Percentiles rank a stretch among this genome's conserved stretches.
phyloP scores from a whole-genome alignment of 2,888 invertebrate species.

The Holacanthella duospinosa region DNA sequence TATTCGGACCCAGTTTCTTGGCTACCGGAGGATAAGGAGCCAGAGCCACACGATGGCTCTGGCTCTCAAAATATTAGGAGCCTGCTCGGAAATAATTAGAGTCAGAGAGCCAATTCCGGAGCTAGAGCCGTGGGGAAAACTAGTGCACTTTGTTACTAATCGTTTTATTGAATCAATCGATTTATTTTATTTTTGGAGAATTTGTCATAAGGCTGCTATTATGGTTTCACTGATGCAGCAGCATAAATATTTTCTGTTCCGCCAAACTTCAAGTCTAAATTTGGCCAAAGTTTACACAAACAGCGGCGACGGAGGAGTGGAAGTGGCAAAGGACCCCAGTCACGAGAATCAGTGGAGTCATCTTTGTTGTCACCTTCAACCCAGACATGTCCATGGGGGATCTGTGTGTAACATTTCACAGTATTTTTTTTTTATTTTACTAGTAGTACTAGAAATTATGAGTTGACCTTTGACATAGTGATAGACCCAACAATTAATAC shows the following conservation, averaged over 20 bases:
- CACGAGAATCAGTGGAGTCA: slow-evolving; percentile 77
- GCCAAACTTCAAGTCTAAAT: slow-evolving; percentile 7
- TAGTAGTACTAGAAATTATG: slow-evolving; percentile 46
- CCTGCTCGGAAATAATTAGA: too few species aligned
- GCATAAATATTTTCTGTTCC: neutral
- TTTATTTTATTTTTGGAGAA: neutral
- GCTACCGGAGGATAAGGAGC: too few species aligned
- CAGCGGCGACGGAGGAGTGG: slow-evolving; percentile 72
- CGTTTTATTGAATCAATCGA: too few species aligned
- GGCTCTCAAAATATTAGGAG: too few species aligned
- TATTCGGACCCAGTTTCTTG: too few species aligned
- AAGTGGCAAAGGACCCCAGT: slow-evolving; percentile 75
- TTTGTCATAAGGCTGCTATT: neutral
- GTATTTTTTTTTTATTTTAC: too few species aligned
- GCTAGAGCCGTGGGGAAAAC: too few species aligned
- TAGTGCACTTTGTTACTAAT: too few species aligned
- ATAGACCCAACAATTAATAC: too few species aligned
- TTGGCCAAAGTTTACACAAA: slow-evolving; percentile 66
- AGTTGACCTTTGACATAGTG: neutral
- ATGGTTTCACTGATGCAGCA: neutral
- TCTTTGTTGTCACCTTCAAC: slow-evolving; percentile 76
- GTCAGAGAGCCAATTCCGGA: too few species aligned
- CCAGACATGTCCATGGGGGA: slow-evolving; percentile 86
- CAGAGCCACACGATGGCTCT: too few species aligned
- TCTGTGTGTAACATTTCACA: too few species aligned